These are phyloP conservation scores for Drosophila affinis DNA, from an alignment of 2,888 invertebrate genomes.

Conservation along the genomic window DNA sequence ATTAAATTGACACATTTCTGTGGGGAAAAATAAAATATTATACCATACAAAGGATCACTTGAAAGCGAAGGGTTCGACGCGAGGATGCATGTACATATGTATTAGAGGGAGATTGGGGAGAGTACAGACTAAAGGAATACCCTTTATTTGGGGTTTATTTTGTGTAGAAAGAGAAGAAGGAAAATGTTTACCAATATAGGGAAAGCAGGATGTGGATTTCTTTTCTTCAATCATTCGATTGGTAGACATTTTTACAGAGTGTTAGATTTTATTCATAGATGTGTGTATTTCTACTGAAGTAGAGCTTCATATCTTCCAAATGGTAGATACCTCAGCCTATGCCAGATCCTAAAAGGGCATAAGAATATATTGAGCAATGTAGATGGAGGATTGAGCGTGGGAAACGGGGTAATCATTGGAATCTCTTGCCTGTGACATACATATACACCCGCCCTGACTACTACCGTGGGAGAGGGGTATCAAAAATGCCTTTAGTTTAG, in stretches of 20 bases:
- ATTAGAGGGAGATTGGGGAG: neutral
- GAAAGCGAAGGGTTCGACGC: conserved; percentile 21
- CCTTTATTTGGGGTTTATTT: too few species aligned
- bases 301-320: too few species aligned
- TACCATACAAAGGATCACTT: conserved; percentile 20
- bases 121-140: too few species aligned
- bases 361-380: neutral
- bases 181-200: too few species aligned
- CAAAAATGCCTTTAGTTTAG: neutral
- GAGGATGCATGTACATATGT: neutral
- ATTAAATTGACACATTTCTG: conserved; percentile 44
- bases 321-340: neutral
- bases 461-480: neutral
- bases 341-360: neutral
- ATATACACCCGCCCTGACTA: neutral
- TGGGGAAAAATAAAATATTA: conserved; percentile 37
- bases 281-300: too few species aligned
- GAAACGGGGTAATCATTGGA: too few species aligned
- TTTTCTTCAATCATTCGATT: too few species aligned
- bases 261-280: too few species aligned
- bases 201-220: too few species aligned
- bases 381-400: neutral
- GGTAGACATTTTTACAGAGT: too few species aligned
- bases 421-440: neutral
- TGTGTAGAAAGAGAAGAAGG: too few species aligned